Percentiles rank a stretch among this genome's conserved stretches.
phyloP scores from a whole-genome alignment of 2,888 invertebrate species.

The Rutpela maculata region DNA sequence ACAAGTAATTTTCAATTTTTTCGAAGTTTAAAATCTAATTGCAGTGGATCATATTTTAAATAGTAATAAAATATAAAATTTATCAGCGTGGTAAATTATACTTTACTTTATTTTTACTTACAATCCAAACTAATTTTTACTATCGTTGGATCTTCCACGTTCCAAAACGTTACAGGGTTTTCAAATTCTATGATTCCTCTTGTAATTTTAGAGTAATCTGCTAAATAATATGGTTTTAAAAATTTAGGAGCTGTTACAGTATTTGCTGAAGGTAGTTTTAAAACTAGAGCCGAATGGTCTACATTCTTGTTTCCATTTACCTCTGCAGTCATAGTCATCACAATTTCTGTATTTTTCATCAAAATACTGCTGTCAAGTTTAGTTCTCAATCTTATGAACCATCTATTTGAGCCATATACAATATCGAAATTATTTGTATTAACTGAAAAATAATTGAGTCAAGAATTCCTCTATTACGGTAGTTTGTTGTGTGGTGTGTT shows the following conservation, averaged over 20 bases:
- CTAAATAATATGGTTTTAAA: constrained; percentile 34
- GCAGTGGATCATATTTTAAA: neutral
- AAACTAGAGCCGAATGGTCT: neutral
- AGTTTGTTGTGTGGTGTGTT: too few relatives aligned
- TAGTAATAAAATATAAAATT: neutral
- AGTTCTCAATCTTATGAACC: neutral
- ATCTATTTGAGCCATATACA: neutral
- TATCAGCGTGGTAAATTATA: neutral
- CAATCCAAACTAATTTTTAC: constrained; percentile 5
- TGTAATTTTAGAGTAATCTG: constrained; percentile 17
- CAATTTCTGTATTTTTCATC: neutral
- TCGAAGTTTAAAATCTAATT: too few relatives aligned
- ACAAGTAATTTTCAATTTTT: too few relatives aligned
- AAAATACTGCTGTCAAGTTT: neutral
- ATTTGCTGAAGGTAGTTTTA: neutral
- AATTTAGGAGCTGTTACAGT: neutral
- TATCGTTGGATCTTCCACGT: constrained; percentile 9
- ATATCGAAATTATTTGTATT: constrained; percentile 32
- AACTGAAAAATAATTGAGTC: neutral
- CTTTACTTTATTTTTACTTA: constrained; percentile 7
- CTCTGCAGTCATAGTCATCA: neutral
- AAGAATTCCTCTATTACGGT: too few relatives aligned
- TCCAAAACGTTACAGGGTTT: neutral
- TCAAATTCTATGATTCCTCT: constrained; percentile 35
- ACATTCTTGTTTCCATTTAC: neutral